Percentiles rank a stretch among this genome's conserved stretches.
These are phyloP conservation scores for Ondatra zibethicus DNA, from an alignment of 2,113 vertebrate genomes.

Conservation along the genomic window DNA sequence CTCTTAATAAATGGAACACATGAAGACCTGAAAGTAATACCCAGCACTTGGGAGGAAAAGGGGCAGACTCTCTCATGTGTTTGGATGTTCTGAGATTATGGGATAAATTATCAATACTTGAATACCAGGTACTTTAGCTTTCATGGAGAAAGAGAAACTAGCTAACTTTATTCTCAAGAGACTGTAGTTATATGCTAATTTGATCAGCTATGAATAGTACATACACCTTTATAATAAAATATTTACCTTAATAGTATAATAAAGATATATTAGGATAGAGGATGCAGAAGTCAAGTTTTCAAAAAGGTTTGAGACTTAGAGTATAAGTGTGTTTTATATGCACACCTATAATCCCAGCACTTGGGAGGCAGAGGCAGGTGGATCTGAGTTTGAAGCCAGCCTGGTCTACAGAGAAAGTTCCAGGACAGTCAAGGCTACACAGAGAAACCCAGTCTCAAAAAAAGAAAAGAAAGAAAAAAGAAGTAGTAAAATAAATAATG, in stretches of 20 bases:
- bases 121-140: not conserved
- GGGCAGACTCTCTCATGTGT: not conserved
- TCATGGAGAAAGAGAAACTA: conserved; percentile 3
- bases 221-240: not conserved
- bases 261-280: not conserved
- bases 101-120: conserved; percentile 18
- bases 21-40: not conserved
- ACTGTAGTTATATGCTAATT: not conserved
- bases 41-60: not conserved
- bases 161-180: conserved; percentile 28
- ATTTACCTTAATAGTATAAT: not conserved
- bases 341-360: no score
- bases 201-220: conserved; percentile 8
- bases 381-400: no score
- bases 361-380: no score
- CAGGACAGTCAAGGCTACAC: no score
- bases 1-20: not conserved
- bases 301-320: not conserved
- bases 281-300: conserved; percentile 30
- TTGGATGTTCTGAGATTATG: not conserved
- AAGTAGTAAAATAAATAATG: conserved; percentile 24
- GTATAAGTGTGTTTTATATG: conserved; percentile 29
- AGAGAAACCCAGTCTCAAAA: no score
- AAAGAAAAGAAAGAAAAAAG: no score
- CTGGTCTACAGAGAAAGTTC: no score